These are phyloP conservation scores for Bacillus rossius DNA, from an alignment of 1,140 invertebrate genomes.

Conservation along the genomic window DNA sequence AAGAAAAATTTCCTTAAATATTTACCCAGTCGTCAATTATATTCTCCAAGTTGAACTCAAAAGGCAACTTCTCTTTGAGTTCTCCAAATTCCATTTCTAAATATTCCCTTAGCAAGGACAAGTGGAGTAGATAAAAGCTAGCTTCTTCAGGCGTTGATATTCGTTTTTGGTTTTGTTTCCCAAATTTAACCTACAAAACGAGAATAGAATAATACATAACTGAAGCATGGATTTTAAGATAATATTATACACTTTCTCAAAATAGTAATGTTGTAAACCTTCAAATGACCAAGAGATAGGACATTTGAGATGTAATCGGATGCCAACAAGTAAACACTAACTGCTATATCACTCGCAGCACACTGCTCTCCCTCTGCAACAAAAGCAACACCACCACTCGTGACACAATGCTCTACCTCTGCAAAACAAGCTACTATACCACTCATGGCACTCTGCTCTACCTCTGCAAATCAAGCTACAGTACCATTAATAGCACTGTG, in stretches of 20 bases:
- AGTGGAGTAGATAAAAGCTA: constrained; percentile 88
- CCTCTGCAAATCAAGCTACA: no score
- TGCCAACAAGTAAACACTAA: no score
- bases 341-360: no score
- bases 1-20: no score
- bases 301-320: no score
- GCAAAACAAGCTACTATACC: no score
- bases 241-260: not conserved
- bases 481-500: no score
- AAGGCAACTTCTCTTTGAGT: constrained; percentile 63
- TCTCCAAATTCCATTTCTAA: constrained; percentile 84
- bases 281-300: no score
- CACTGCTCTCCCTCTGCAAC: no score
- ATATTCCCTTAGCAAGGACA: constrained; percentile 90
- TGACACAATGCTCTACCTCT: no score
- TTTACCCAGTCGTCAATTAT: constrained; percentile 33
- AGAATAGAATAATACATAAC: constrained; percentile 3
- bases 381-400: no score
- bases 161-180: constrained; percentile 48
- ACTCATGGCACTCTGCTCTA: no score
- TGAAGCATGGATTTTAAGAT: not conserved
- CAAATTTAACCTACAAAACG: constrained; percentile 59
- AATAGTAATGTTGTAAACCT: not conserved
- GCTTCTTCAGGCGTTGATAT: constrained; percentile 74
- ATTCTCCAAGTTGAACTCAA: constrained; percentile 65